phyloP scores from a whole-genome alignment of 2,113 vertebrate species.

The Mus musculus region DNA sequence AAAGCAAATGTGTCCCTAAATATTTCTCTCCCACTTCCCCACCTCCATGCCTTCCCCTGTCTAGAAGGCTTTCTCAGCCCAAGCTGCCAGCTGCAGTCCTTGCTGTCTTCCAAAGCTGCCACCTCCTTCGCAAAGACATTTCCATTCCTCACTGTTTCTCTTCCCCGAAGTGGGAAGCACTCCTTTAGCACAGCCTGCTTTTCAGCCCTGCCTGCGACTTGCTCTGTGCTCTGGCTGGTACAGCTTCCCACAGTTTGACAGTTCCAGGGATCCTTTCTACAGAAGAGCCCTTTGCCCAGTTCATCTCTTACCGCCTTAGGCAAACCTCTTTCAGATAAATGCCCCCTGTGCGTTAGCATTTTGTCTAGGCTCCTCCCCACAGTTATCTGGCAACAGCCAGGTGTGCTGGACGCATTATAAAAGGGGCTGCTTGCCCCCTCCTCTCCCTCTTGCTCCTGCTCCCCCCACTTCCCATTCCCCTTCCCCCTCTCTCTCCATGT shows the following conservation, averaged over 20 bases:
- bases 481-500: too few species aligned
- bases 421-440: too few species aligned
- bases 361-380: too few species aligned
- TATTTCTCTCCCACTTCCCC: constrained; percentile 69
- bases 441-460: too few species aligned
- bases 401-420: too few species aligned
- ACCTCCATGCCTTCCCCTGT: constrained; percentile 39
- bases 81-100: constrained; percentile 40
- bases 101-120: background rate
- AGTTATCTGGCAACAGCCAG: too few species aligned
- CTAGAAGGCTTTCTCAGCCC: constrained; percentile 53
- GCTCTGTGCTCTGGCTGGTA: background rate
- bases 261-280: background rate
- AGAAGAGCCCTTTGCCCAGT: background rate
- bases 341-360: background rate
- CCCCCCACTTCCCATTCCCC: too few species aligned
- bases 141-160: constrained; percentile 27
- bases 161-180: background rate
- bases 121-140: constrained; percentile 66
- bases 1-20: constrained; percentile 62
- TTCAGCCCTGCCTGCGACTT: background rate
- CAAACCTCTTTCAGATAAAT: background rate
- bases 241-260: background rate
- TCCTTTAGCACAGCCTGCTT: background rate
- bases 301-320: background rate